A percentile compares a stretch with the other conserved stretches of the same genome.
phyloP scores from a whole-genome alignment of 2,797 vertebrate species.

The Australoheros facetus region DNA sequence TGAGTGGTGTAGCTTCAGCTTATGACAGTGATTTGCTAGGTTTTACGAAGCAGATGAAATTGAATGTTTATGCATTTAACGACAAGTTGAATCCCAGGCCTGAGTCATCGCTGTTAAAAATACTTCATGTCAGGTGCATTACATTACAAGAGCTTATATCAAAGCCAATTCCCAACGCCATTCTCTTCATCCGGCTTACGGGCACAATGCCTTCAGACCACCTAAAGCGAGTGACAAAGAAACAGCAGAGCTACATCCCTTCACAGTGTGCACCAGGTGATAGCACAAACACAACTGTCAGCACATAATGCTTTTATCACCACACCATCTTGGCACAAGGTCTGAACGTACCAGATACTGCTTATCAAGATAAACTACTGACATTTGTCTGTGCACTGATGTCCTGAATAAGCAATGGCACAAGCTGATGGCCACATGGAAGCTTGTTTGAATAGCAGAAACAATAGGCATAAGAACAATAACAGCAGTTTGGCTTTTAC shows the following conservation, averaged over 20 bases:
- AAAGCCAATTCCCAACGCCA: constrained; percentile 67
- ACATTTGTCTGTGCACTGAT: constrained; percentile 65
- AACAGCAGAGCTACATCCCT: constrained; percentile 58
- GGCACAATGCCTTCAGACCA: constrained; percentile 66
- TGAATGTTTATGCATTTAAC: constrained; percentile 73
- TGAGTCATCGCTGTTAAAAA: constrained; percentile 67
- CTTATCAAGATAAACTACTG: constrained; percentile 77
- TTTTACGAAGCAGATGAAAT: constrained; percentile 59
- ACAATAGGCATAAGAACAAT: constrained; percentile 24
- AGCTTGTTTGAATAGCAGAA: constrained; percentile 31
- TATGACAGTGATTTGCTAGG: constrained; percentile 61
- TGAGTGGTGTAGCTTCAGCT: constrained; percentile 53
- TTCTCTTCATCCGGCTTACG: constrained; percentile 68
- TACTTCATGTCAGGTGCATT: constrained; percentile 74
- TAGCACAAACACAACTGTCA: constrained; percentile 68
- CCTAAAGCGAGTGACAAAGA: constrained; percentile 67
- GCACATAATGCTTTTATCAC: constrained; percentile 74
- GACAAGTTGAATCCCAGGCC: constrained; percentile 62
- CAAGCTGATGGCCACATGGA: constrained; percentile 12
- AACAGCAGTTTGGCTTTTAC: constrained; percentile 16
- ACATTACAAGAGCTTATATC: constrained; percentile 72
- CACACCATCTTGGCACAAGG: constrained; percentile 67
- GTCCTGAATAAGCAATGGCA: constrained; percentile 67
- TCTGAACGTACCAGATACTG: constrained; percentile 72
- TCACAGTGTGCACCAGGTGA: constrained; percentile 37